Conservation (phyloP, 2,113 vertebrate genomes). For the Pleuronectes platessa region DNA sequence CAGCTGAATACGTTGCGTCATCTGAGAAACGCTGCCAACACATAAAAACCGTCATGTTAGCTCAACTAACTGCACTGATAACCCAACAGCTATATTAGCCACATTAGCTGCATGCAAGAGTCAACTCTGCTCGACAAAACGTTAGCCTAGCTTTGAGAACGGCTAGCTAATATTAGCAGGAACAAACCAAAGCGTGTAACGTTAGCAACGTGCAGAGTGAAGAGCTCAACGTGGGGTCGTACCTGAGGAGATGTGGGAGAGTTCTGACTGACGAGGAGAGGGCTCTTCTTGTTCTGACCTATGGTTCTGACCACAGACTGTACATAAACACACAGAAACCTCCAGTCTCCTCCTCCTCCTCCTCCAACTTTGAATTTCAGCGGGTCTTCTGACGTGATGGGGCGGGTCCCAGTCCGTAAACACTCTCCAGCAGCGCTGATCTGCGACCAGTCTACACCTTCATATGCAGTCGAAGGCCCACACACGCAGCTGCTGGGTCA, state of each 20-base stretch:
- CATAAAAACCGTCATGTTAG: neutral
- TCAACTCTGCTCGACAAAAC: neutral
- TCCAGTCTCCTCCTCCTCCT: slow-evolving; percentile 52
- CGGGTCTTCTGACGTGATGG: slow-evolving; percentile 59
- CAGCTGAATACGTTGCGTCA: neutral
- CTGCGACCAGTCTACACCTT: neutral
- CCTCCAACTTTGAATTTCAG: slow-evolving; percentile 82
- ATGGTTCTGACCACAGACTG: neutral
- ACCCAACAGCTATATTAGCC: neutral
- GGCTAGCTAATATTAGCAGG: neutral
- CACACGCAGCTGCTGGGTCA: neutral
- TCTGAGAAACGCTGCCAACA: neutral
- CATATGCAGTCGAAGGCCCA: neutral
- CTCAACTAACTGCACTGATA: neutral
- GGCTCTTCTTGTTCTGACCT: slow-evolving; percentile 1
- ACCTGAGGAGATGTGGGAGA: slow-evolving; percentile 40
- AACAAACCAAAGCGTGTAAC: neutral
- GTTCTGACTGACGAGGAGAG: neutral
- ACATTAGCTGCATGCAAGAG: neutral
- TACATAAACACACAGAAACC: neutral
- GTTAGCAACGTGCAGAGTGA: neutral
- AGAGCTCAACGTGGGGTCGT: slow-evolving; percentile 5
- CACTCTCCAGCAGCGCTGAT: neutral
- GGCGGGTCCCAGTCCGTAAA: neutral
- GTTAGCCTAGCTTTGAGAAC: slow-evolving; percentile 1